Evolutionary conservation across 2,888 invertebrate species (phyloP).

Genomic region (Microchrysa polita): DNA sequence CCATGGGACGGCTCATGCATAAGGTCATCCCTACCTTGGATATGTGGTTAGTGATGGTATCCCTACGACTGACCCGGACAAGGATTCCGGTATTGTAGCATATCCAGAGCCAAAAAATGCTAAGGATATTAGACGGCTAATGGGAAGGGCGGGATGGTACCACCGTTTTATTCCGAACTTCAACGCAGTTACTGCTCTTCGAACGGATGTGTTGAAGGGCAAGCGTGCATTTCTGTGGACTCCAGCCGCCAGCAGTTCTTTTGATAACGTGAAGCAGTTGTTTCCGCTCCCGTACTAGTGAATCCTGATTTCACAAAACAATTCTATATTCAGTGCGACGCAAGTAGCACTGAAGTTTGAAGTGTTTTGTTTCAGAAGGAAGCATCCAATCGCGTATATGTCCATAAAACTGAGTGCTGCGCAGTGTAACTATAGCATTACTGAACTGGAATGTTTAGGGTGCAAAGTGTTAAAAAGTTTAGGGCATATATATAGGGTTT

Average conservation of each 20-base stretch:
- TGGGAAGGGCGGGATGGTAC: constrained; percentile 51
- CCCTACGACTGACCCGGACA: constrained; percentile 47
- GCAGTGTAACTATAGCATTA: no score
- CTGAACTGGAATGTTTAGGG: no score
- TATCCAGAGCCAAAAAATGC: constrained; percentile 45
- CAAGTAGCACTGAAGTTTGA: no score
- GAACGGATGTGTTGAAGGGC: constrained; percentile 48
- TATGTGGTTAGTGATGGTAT: constrained; percentile 48
- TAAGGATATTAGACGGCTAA: constrained; percentile 47
- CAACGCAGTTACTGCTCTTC: constrained; percentile 46
- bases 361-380: no score
- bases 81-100: constrained; percentile 44
- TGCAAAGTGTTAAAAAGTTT: no score
- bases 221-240: constrained; percentile 6
- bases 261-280: constrained; percentile 46
- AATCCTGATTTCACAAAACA: no score
- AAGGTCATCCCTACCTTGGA: constrained; percentile 31
- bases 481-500: no score
- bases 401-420: no score
- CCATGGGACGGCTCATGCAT: no score
- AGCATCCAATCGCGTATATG: no score
- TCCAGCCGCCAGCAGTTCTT: neutral
- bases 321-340: no score
- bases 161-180: constrained; percentile 48
- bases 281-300: no score